A percentile compares a stretch with the other conserved stretches of the same genome.
Conservation (phyloP, 37 sponge, comb jelly and placozoan species). For the Cladorhizidae sp. region DNA sequence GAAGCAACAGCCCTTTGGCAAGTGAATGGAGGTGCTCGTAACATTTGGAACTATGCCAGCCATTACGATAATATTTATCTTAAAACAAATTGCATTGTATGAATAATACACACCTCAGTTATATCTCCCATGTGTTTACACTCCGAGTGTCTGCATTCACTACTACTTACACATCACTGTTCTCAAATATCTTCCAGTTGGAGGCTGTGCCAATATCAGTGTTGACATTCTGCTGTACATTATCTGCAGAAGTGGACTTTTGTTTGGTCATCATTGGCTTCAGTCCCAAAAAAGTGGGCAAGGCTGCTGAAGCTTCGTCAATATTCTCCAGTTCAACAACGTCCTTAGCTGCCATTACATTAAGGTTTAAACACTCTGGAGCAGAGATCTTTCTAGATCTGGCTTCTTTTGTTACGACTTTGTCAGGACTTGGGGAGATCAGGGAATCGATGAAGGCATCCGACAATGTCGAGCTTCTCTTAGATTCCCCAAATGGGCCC, state of each 20-base stretch:
- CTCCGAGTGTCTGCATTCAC: background rate
- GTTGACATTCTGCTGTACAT: slow-evolving; percentile 23
- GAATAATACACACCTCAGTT: background rate
- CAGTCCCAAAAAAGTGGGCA: too few species aligned
- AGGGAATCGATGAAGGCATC: slow-evolving; percentile 62
- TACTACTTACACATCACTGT: slow-evolving; percentile 10
- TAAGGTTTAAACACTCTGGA: background rate
- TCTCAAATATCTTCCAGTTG: slow-evolving; percentile 36
- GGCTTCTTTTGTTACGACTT: background rate
- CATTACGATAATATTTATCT: too few species aligned
- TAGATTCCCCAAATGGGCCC: background rate
- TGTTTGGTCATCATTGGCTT: too few species aligned
- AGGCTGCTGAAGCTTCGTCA: background rate
- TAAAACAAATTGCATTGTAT: background rate
- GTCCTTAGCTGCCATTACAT: too few species aligned
- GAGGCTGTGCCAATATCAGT: slow-evolving; percentile 15
- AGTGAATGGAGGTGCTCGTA: too few species aligned
- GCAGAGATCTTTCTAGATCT: slow-evolving; percentile 30
- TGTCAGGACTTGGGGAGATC: slow-evolving; percentile 10
- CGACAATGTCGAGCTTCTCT: slow-evolving; percentile 31
- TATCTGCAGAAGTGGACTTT: slow-evolving; percentile 14
- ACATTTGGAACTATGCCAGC: too few species aligned
- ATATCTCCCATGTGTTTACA: background rate
- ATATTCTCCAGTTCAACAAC: slow-evolving; percentile 13
- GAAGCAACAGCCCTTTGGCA: too few species aligned